Evolutionary conservation across 2,888 invertebrate genomes (phyloP).

Genomic region (Galerucella pusilla): DNA sequence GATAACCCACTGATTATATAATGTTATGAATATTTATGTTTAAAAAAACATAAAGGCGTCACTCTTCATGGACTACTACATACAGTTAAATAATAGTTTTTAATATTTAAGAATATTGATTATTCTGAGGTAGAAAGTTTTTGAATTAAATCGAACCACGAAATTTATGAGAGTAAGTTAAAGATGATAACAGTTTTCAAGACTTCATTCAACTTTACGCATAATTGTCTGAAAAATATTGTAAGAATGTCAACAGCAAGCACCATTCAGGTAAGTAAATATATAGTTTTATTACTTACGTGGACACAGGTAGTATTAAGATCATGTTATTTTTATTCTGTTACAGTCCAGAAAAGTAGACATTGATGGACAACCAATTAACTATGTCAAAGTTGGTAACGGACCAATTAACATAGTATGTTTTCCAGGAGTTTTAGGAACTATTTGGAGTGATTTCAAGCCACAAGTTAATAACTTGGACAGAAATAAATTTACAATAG

Average conservation of each 20-base stretch:
- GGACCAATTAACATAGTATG: conserved; percentile 74
- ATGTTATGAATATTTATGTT: no score
- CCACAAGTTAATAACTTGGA: conserved; percentile 79
- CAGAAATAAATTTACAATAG: conserved; percentile 71
- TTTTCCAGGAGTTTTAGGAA: conserved; percentile 85
- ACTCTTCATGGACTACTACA: no score
- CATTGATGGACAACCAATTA: conserved; percentile 71
- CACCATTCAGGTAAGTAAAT: not conserved
- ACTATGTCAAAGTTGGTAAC: conserved; percentile 72
- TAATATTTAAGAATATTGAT: no score
- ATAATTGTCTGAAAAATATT: not conserved
- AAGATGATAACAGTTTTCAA: not conserved
- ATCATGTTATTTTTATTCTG: not conserved
- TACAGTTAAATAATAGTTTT: no score
- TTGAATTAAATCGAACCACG: no score
- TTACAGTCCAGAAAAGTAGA: conserved; percentile 73
- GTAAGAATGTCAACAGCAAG: not conserved
- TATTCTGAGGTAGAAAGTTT: no score
- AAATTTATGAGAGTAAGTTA: not conserved
- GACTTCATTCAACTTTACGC: not conserved
- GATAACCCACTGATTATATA: no score
- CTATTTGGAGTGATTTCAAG: conserved; percentile 85
- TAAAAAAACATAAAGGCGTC: no score
- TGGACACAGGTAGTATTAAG: no score
- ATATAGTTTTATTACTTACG: not conserved